Percentiles rank a stretch among this genome's conserved stretches.
Conservation (phyloP, 2,888 invertebrate genomes). For the Oligia latruncula region DNA sequence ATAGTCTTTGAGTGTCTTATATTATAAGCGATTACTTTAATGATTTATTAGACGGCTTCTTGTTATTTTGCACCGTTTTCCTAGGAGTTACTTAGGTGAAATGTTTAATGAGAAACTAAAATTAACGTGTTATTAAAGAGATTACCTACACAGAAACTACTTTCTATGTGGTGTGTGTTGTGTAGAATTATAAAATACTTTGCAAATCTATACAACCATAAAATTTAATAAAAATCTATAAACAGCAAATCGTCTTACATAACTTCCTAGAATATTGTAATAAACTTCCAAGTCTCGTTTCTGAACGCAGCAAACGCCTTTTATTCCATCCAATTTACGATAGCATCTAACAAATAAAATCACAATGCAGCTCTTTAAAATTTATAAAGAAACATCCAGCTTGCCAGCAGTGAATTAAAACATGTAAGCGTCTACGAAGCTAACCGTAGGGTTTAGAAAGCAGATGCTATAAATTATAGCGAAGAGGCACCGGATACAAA, state of each 20-base stretch:
- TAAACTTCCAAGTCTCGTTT: slow-evolving; percentile 42
- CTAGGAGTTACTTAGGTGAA: not conserved
- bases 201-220: not conserved
- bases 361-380: slow-evolving; percentile 61
- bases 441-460: slow-evolving; percentile 82
- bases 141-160: not conserved
- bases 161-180: not conserved
- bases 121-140: not conserved
- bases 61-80: slow-evolving; percentile 9
- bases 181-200: not conserved
- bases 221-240: slow-evolving; percentile 28
- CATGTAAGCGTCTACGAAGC: slow-evolving; percentile 64
- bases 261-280: slow-evolving; percentile 28
- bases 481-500: slow-evolving; percentile 80
- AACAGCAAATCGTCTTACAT: slow-evolving; percentile 10
- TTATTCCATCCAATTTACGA: slow-evolving; percentile 59
- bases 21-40: slow-evolving; percentile 14
- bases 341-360: slow-evolving; percentile 63
- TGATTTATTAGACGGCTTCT: slow-evolving; percentile 22
- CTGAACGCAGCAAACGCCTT: slow-evolving; percentile 47
- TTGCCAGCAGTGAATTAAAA: slow-evolving; percentile 57
- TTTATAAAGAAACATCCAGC: slow-evolving; percentile 59
- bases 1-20: slow-evolving; percentile 5
- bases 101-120: not conserved
- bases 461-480: slow-evolving; percentile 82